phyloP scores from a whole-genome alignment of 2,797 vertebrate genomes.

The Sebastes nivosus region DNA sequence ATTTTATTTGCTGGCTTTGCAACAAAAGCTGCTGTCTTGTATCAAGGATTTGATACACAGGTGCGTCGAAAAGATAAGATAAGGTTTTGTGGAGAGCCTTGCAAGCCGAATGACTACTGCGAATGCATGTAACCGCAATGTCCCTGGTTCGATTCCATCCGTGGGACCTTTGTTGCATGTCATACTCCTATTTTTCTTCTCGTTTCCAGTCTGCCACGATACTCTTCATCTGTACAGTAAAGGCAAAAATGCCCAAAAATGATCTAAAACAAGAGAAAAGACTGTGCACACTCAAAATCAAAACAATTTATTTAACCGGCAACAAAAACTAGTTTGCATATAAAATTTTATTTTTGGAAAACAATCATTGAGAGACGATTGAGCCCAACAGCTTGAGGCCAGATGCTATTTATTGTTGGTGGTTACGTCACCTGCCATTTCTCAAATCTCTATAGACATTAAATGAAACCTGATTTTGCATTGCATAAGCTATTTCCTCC shows the following conservation, averaged over 20 bases:
- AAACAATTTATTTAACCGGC: background rate
- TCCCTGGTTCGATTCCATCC: background rate
- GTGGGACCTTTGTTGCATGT: background rate
- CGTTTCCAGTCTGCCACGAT: background rate
- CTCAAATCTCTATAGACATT: background rate
- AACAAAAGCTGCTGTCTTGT: background rate
- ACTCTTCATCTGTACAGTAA: rapidly evolving
- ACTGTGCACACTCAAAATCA: background rate
- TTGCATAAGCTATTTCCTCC: background rate
- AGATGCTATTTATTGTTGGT: background rate
- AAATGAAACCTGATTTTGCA: background rate
- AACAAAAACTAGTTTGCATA: background rate
- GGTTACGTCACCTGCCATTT: background rate
- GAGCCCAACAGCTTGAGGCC: constrained; percentile 1
- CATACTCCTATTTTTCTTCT: background rate
- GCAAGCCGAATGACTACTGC: background rate
- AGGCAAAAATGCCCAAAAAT: background rate
- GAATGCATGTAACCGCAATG: background rate
- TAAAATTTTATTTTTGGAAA: background rate
- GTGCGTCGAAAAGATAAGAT: background rate
- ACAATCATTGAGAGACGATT: background rate
- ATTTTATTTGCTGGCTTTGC: background rate
- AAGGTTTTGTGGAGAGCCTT: background rate
- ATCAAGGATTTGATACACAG: background rate
- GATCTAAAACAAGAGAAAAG: background rate